Conservation (phyloP, 1,140 invertebrate species). For the Neodiprion virginianus region DNA sequence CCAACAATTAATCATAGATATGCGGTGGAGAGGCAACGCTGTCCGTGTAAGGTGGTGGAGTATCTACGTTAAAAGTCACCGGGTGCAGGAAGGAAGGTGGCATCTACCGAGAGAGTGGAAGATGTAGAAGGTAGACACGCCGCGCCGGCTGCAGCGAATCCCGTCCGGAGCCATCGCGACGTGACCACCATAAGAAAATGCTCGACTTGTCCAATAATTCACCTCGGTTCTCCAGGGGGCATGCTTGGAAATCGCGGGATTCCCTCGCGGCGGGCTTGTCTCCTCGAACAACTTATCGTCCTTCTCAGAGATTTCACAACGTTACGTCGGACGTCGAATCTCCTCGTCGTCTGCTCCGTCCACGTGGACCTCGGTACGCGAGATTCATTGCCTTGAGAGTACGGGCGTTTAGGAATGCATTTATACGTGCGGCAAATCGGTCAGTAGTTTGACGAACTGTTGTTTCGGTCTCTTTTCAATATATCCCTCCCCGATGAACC, state of each 20-base stretch:
- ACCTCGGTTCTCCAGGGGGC: neutral
- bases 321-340: neutral
- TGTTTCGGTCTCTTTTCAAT: too few relatives aligned
- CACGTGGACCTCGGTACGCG: neutral
- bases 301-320: neutral
- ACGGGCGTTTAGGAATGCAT: too few relatives aligned
- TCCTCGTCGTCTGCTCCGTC: neutral
- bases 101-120: neutral
- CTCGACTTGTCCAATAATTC: neutral
- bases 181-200: conserved; percentile 5
- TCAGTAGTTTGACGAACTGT: too few relatives aligned
- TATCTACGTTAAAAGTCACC: neutral
- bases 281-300: neutral
- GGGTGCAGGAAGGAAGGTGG: neutral
- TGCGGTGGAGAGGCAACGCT: neutral
- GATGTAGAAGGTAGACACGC: neutral
- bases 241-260: neutral
- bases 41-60: neutral
- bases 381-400: too few relatives aligned
- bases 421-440: too few relatives aligned
- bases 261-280: neutral
- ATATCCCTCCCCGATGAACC: too few relatives aligned
- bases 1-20: neutral
- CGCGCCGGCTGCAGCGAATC: neutral
- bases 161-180: neutral